These are phyloP conservation scores for Aphidius colemani DNA, from an alignment of 2,888 invertebrate genomes.

Conservation along the genomic window DNA sequence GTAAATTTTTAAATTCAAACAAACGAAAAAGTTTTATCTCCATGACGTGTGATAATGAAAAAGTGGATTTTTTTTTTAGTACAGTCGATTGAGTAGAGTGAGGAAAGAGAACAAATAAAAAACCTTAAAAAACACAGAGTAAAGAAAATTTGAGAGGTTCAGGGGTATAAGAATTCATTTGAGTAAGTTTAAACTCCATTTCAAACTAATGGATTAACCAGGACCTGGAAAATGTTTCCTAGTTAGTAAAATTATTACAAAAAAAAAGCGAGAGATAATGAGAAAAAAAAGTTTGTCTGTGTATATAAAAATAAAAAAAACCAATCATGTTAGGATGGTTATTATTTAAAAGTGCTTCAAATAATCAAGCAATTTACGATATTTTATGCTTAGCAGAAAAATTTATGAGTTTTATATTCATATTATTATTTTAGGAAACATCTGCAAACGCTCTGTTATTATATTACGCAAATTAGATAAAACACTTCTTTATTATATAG, in stretches of 20 bases:
- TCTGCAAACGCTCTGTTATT: too few species aligned
- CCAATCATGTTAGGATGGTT: neutral
- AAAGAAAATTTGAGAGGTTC: too few species aligned
- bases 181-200: slow-evolving; percentile 4
- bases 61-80: neutral
- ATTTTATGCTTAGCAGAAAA: neutral
- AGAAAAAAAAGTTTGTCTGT: neutral
- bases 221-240: slow-evolving; percentile 25
- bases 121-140: neutral
- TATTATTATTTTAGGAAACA: neutral
- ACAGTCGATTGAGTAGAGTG: neutral
- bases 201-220: slow-evolving; percentile 21
- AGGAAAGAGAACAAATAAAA: neutral
- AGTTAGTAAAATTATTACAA: neutral
- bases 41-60: neutral
- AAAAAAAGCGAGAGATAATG: neutral
- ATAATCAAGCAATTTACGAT: neutral
- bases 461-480: too few species aligned
- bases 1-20: too few species aligned
- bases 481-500: too few species aligned
- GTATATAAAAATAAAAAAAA: neutral
- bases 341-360: neutral
- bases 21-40: neutral
- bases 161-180: neutral
- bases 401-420: neutral